A percentile compares a stretch with the other conserved stretches of the same genome.
These are phyloP conservation scores for Cherax destructor DNA, from an alignment of 1,140 invertebrate species.

Conservation along the genomic window DNA sequence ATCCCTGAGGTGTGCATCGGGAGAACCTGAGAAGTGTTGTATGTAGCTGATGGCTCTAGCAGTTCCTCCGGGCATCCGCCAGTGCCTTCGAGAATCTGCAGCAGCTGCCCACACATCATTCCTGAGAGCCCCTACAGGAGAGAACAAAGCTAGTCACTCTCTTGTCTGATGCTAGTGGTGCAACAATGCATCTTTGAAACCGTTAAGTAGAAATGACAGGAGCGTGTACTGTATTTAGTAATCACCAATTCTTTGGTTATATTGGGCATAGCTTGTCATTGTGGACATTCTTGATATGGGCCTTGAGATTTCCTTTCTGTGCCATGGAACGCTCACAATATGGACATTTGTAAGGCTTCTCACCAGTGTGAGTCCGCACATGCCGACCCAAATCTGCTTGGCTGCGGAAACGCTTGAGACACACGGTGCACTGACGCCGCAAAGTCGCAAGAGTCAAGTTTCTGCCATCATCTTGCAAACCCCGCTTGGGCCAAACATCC, in stretches of 20 bases:
- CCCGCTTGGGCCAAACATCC: conserved; percentile 54
- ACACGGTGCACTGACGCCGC: conserved; percentile 53
- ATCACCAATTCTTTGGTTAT: conserved; percentile 53
- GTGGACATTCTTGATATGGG: conserved; percentile 74
- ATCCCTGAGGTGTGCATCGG: conserved; percentile 54
- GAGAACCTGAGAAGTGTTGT: conserved; percentile 51
- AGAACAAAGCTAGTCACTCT: conserved; percentile 66
- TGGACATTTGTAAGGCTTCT: conserved; percentile 92
- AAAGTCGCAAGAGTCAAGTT: conserved; percentile 32
- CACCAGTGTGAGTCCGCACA: conserved; percentile 94
- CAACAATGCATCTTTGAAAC: conserved; percentile 34
- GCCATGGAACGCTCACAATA: conserved; percentile 77
- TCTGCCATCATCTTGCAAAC: conserved; percentile 45
- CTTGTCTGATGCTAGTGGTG: conserved; percentile 25
- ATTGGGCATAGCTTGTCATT: conserved; percentile 56
- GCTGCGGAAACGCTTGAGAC: conserved; percentile 59
- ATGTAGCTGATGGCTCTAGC: conserved; percentile 43
- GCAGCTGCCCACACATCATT: conserved; percentile 63
- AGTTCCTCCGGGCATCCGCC: conserved; percentile 49
- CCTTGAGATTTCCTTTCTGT: conserved; percentile 77
- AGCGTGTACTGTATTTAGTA: conserved; percentile 15
- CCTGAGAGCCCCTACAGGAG: conserved; percentile 63
- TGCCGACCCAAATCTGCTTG: conserved; percentile 67
- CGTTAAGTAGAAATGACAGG: conserved; percentile 26
- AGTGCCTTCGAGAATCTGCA: conserved; percentile 53